Percentiles rank a stretch among this genome's conserved stretches.
Conservation (phyloP, 2,888 invertebrate species). For the Temnothorax rugatulus region DNA sequence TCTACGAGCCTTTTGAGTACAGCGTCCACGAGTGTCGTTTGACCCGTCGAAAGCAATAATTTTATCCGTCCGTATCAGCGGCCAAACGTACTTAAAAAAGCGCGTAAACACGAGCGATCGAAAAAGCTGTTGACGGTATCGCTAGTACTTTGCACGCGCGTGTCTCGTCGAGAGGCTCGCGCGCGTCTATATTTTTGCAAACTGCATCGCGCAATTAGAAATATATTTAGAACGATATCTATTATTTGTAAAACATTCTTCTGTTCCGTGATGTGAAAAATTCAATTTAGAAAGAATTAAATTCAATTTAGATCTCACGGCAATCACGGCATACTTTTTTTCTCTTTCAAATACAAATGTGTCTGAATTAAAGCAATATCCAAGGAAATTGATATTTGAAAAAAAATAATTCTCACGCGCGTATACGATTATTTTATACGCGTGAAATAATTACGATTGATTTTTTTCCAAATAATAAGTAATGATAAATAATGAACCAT, state of each 20-base stretch:
- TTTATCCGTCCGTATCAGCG: constrained; percentile 57
- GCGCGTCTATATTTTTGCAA: constrained; percentile 22
- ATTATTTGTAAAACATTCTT: background rate
- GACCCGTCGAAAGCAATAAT: constrained; percentile 63
- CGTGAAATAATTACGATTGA: background rate
- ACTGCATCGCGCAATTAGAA: constrained; percentile 31
- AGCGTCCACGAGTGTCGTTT: constrained; percentile 35
- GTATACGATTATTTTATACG: background rate
- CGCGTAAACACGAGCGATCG: constrained; percentile 59
- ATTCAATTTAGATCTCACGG: background rate
- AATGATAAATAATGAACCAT: background rate
- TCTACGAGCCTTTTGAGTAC: constrained; percentile 33
- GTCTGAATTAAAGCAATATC: background rate
- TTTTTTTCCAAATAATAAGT: background rate
- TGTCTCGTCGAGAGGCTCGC: constrained; percentile 16
- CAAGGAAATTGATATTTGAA: background rate
- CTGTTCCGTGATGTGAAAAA: background rate
- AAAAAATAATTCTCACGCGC: background rate
- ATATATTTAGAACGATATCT: background rate
- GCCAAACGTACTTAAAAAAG: constrained; percentile 52
- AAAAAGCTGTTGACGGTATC: constrained; percentile 48
- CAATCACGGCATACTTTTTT: background rate
- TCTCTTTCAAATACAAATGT: background rate
- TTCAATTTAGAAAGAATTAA: too few species aligned
- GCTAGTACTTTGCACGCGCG: constrained; percentile 21